Conservation (phyloP, 92 coral and sea anemone genomes). For the Anthopleura xanthogrammica region DNA sequence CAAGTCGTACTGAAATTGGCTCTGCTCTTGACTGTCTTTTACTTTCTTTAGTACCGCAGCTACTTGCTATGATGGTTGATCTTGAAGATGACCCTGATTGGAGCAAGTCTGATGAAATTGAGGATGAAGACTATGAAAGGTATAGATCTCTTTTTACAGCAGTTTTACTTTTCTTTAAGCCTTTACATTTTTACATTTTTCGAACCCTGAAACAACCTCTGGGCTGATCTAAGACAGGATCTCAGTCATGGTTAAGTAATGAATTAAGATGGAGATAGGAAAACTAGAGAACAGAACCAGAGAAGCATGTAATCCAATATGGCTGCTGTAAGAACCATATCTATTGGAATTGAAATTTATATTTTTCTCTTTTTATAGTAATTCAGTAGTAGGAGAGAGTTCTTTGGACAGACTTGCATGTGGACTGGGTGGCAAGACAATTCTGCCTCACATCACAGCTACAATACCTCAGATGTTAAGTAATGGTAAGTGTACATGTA, state of each 20-base stretch:
- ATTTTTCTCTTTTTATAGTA: constrained; percentile 46
- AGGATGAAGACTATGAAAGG: constrained; percentile 98
- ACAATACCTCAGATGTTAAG: constrained; percentile 98
- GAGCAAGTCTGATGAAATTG: constrained; percentile 90
- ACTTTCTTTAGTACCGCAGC: constrained; percentile 71
- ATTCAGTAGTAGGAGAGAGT: constrained; percentile 95
- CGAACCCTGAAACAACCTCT: no score
- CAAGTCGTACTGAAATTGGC: no score
- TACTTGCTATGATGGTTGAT: constrained; percentile 99
- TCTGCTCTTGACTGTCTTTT: background rate
- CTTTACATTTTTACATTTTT: no score
- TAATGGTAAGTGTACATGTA: constrained; percentile 64
- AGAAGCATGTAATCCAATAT: no score
- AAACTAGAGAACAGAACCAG: no score
- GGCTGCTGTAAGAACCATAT: no score
- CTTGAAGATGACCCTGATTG: constrained; percentile 94
- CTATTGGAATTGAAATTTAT: background rate
- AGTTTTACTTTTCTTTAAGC: no score
- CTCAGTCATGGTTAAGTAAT: no score
- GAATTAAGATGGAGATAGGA: no score
- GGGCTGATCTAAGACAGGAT: no score
- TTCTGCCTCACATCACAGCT: constrained; percentile 87
- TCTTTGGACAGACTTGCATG: constrained; percentile 97
- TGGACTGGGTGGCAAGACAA: constrained; percentile 95
- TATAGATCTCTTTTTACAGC: background rate